Evolutionary conservation across 1,140 invertebrate genomes (phyloP), one percentile per base, ranked within the genome.

Genomic region (Leptonema lineaticorne): DNA sequence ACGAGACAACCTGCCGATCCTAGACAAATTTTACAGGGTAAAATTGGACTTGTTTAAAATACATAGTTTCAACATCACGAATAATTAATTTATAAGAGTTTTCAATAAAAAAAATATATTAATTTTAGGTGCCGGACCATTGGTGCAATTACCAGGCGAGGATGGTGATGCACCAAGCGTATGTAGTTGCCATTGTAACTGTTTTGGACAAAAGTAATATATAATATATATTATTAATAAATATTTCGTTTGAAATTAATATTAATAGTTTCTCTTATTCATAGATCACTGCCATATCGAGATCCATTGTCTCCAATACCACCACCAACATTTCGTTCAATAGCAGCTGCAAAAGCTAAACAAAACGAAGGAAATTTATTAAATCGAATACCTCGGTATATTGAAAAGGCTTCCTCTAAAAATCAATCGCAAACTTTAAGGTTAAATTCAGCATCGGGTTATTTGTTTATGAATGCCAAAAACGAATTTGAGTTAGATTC

Each of bases 381-480:
- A 18, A 71, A 66, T 53, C 66, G 71, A 48, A 71, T 82, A 64
- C 81, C 81, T 0, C 76, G 81, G 0, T 81, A 78, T 74, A 82
- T 82, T 14, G 81, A 83, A 58, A 82, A 80, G 50, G 73, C 77
- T 0, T 79, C 78, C 0, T 74, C 76, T 0, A 81, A 79, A 58
- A 78, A 77, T 63, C 73, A 75, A 5, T 82, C 79, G 0, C 80
- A 82, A 53, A 78, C 80, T 0, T 66, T 83, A 0, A 69, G 81
- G 7, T 76, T 83, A 0, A 82, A 82, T 58, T 83, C 81, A 0
- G 81, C 81, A 0, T 83, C 81, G 0, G 81, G 81, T 0, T 81
- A 82, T 67, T 70, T 83, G 0, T 82, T 81, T 33, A 83, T 83
- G 81, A 83, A 82, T 73, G 81, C 81, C 0, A 79, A 76, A 29